Percentiles rank a stretch among this genome's conserved stretches.
phyloP scores from a whole-genome alignment of 37 sponge, comb jelly and placozoan species.

The Spongilla lacustris region DNA sequence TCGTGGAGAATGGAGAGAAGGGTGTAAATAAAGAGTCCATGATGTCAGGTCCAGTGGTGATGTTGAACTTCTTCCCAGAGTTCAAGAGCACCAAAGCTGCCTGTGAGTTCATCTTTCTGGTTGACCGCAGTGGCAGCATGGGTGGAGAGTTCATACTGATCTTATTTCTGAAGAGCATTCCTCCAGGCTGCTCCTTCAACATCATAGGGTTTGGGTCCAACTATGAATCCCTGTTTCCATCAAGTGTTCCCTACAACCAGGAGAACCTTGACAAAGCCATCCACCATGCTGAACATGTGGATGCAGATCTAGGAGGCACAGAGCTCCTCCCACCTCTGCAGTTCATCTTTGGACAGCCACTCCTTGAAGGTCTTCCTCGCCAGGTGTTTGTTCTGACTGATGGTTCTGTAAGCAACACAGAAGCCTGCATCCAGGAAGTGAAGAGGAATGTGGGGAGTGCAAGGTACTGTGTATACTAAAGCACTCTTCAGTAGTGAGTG shows the following conservation, averaged over 20 bases:
- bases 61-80: constrained; percentile 77
- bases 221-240: constrained; percentile 60
- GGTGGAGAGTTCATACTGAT: constrained; percentile 64
- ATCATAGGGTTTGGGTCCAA: constrained; percentile 73
- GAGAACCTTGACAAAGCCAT: constrained; percentile 62
- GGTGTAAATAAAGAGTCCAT: constrained; percentile 3
- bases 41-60: constrained; percentile 51
- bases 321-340: constrained; percentile 68
- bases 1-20: constrained; percentile 32
- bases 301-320: constrained; percentile 78
- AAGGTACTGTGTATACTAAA: constrained; percentile 21
- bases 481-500: too few species aligned
- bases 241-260: constrained; percentile 68
- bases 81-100: constrained; percentile 29
- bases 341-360: constrained; percentile 46
- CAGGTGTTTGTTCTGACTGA: constrained; percentile 79
- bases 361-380: constrained; percentile 60
- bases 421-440: constrained; percentile 54
- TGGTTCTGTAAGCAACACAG: constrained; percentile 75
- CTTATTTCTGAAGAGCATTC: constrained; percentile 77
- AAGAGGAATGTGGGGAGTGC: constrained; percentile 35
- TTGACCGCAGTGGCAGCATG: constrained; percentile 87
- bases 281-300: constrained; percentile 31
- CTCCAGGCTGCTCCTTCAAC: constrained; percentile 76
- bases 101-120: constrained; percentile 78